Conservation (phyloP, 1,140 invertebrate species). For the Atta colombica region DNA sequence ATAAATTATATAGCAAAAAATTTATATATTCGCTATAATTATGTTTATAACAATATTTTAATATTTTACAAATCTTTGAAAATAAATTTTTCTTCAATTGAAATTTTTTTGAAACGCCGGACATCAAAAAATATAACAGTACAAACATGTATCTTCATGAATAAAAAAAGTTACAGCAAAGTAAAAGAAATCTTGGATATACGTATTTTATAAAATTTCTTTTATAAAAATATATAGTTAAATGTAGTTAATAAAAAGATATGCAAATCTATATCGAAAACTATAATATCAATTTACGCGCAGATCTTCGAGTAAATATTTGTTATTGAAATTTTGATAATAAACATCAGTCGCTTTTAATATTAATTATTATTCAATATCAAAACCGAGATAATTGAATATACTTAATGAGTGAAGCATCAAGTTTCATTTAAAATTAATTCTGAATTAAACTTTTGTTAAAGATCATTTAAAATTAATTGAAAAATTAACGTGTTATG, state of each 20-base stretch:
- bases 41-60: neutral
- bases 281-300: neutral
- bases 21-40: neutral
- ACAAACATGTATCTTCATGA: no score
- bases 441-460: neutral
- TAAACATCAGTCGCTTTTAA: neutral
- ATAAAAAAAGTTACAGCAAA: no score
- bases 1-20: neutral
- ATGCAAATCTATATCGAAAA: neutral
- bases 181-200: no score
- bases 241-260: neutral
- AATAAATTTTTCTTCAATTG: neutral
- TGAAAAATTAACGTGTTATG: neutral
- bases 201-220: neutral
- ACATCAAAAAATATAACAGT: no score
- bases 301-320: neutral
- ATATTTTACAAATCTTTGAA: neutral
- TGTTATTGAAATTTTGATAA: conserved; percentile 4
- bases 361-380: neutral
- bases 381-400: conserved; percentile 20
- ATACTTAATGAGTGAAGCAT: neutral
- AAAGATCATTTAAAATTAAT: neutral
- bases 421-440: conserved; percentile 3
- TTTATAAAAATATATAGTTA: neutral
- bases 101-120: no score